phyloP scores from a whole-genome alignment of 2,797 vertebrate genomes.

The Crenuchus spilurus region DNA sequence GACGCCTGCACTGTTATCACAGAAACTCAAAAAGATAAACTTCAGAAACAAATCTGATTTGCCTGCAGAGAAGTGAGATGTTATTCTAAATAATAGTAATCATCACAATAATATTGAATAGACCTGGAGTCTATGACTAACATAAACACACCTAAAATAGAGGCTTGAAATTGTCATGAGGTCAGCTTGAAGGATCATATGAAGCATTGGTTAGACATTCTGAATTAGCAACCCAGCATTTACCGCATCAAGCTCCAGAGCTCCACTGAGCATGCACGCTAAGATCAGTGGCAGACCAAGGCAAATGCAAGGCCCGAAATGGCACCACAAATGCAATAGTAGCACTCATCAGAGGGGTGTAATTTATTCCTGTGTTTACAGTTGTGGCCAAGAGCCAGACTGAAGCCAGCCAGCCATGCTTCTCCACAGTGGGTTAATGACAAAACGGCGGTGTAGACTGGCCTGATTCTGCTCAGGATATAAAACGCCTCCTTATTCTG shows the following conservation, averaged over 20 bases:
- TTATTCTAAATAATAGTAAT: too few species aligned
- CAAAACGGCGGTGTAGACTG: slow-evolving; percentile 36
- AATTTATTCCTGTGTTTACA: slow-evolving; percentile 74
- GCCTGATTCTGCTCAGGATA: slow-evolving; percentile 56
- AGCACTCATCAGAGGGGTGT: slow-evolving; percentile 65
- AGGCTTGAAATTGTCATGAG: slow-evolving; percentile 20
- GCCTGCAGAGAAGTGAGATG: too few species aligned
- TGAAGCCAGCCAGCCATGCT: slow-evolving; percentile 53
- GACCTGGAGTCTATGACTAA: slow-evolving; percentile 15
- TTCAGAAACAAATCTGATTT: too few species aligned
- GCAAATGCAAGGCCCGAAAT: slow-evolving; percentile 66
- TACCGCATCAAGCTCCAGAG: slow-evolving; percentile 13
- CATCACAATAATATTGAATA: too few species aligned
- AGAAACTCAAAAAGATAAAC: too few species aligned
- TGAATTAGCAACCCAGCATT: slow-evolving; percentile 35
- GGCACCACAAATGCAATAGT: slow-evolving; percentile 63
- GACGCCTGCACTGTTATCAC: too few species aligned
- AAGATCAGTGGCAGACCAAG: slow-evolving; percentile 58
- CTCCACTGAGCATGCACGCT: slow-evolving; percentile 29
- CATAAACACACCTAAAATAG: slow-evolving; percentile 36
- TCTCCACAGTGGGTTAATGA: slow-evolving; percentile 50
- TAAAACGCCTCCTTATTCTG: slow-evolving; percentile 59
- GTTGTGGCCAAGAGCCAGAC: slow-evolving; percentile 68
- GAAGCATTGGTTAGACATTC: slow-evolving; percentile 34
- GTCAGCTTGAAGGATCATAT: slow-evolving; percentile 19